phyloP scores from a whole-genome alignment of 2,888 invertebrate genomes.

The Catotricha subobsoleta region DNA sequence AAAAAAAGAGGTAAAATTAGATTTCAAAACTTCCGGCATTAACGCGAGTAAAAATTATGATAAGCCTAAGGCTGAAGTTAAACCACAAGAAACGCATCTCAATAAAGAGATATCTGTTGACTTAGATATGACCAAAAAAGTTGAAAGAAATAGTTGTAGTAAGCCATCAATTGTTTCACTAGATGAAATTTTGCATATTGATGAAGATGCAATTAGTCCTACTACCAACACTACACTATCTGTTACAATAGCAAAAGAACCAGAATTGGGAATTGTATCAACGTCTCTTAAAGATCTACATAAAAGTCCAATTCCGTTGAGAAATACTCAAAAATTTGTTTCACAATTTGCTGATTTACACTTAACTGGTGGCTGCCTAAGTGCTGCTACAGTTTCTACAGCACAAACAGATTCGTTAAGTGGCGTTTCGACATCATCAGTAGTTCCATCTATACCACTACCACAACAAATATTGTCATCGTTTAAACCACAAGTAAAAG shows the following conservation, averaged over 20 bases:
- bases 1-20: slow-evolving; percentile 13
- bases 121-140: too few species aligned
- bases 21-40: slow-evolving; percentile 8
- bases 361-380: slow-evolving; percentile 36
- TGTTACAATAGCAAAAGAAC: slow-evolving; percentile 13
- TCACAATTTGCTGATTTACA: slow-evolving; percentile 45
- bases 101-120: too few species aligned
- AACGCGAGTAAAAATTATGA: not conserved
- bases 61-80: slow-evolving; percentile 13
- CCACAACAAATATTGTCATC: slow-evolving; percentile 15
- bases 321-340: slow-evolving; percentile 42
- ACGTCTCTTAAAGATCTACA: slow-evolving; percentile 15
- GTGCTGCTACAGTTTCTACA: slow-evolving; percentile 8
- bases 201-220: too few species aligned
- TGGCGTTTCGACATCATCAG: too few species aligned
- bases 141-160: too few species aligned
- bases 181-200: slow-evolving; percentile 12
- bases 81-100: slow-evolving; percentile 11
- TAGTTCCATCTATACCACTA: slow-evolving; percentile 15
- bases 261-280: slow-evolving; percentile 6
- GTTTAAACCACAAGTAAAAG: slow-evolving; percentile 56
- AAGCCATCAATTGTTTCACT: too few species aligned
- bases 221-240: too few species aligned
- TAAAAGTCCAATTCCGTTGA: slow-evolving; percentile 35
- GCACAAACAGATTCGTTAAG: slow-evolving; percentile 19